Evolutionary conservation across 2,797 vertebrate genomes (phyloP).

Genomic region (Momotus momota): DNA sequence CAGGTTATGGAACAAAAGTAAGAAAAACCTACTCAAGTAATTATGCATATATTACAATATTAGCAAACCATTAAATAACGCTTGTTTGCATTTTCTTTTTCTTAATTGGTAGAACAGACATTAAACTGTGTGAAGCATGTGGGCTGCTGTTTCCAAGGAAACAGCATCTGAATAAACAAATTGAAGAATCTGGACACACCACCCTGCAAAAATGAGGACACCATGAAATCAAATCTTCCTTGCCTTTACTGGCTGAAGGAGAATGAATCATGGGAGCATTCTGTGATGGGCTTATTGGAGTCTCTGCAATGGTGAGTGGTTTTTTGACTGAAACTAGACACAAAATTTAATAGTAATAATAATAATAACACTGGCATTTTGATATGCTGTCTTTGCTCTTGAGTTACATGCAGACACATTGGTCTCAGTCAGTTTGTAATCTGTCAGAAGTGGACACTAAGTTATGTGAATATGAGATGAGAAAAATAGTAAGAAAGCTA

Average conservation of each 20-base stretch:
- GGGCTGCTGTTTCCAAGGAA: slow-evolving; percentile 14
- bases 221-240: not conserved
- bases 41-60: not conserved
- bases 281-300: not conserved
- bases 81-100: not conserved
- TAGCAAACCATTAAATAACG: not conserved
- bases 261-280: not conserved
- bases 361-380: not conserved
- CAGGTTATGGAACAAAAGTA: not conserved
- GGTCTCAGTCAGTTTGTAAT: not conserved
- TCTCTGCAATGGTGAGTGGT: not conserved
- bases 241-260: not conserved
- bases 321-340: not conserved
- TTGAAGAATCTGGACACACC: not conserved
- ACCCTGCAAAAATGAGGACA: not conserved
- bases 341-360: not conserved
- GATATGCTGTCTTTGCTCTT: not conserved
- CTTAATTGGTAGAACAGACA: not conserved
- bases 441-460: not conserved
- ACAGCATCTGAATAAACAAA: not conserved
- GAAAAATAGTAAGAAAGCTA: not conserved
- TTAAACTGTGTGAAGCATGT: not conserved
- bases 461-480: not conserved
- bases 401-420: not conserved
- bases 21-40: not conserved